phyloP scores from a whole-genome alignment of 2,113 vertebrate genomes.

The Tachycineta bicolor region DNA sequence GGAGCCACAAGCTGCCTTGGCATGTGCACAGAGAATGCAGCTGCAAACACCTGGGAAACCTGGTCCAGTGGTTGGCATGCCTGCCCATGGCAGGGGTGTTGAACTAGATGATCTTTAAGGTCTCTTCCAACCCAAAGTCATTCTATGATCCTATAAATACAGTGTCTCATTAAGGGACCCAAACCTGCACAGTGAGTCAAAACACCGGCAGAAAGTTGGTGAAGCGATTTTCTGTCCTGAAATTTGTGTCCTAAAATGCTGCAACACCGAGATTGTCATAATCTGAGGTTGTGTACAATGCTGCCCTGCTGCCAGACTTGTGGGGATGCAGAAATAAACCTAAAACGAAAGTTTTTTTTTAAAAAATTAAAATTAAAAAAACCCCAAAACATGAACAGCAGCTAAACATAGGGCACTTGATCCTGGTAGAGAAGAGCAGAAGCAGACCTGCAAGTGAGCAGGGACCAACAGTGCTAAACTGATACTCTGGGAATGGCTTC shows the following conservation, averaged over 20 bases:
- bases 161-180: rapidly evolving
- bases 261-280: rapidly evolving
- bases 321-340: neutral
- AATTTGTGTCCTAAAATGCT: neutral
- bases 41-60: neutral
- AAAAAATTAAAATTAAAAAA: neutral
- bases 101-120: neutral
- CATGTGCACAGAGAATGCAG: rapidly evolving
- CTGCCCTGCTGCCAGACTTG: neutral
- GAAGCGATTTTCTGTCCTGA: neutral
- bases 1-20: neutral
- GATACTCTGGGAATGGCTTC: neutral
- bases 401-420: neutral
- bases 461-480: neutral
- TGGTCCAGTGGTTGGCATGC: neutral
- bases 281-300: rapidly evolving
- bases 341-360: neutral
- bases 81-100: neutral
- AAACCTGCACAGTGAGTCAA: neutral
- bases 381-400: rapidly evolving
- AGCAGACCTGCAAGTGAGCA: neutral
- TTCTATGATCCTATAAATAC: neutral
- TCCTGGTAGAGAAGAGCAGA: neutral
- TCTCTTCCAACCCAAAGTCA: neutral
- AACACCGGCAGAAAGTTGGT: neutral